Base-by-base conservation (phyloP, 64 coral and sea anemone genomes). In the Exaiptasia diaphana region DNA sequence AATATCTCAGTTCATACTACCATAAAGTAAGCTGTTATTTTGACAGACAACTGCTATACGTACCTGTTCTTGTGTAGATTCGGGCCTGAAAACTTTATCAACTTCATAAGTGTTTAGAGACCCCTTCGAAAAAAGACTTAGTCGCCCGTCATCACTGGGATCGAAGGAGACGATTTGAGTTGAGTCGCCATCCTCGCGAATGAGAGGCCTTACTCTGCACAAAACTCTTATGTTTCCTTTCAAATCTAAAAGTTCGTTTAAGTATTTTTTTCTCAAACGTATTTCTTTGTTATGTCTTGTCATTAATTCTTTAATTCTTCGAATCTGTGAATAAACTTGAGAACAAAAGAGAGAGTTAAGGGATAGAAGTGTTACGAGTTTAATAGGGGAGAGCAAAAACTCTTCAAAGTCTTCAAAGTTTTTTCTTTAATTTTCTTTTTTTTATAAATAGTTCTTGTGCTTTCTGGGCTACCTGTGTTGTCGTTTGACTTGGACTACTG, bases 161-260 rank as follows among this genome's bases (percentile, higher is more conserved):
- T 99, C 94, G 50, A 92, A 99, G 4, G 89, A 68, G 6, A 99
- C 27, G 3, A 92, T 84, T 54, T 85, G 92, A 28, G 88, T 84
- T 0, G 89, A 84, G 14, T 73, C 90, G 0, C 89, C 89, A 33
- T 99, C 94, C 65, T 99, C 94, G 20, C 71, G 79, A 25, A 99
- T 92, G 1, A 92, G 6, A 14, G 94, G 94, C 1, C 94, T 73
- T 3, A 99, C 94, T 26, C 94, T 83, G 50, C 94, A 99, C 17
- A 92, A 99, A 0, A 99, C 94, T 1, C 94, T 59, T 13, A 99
- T 99, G 13, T 99, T 99, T 2, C 94, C 94, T 39, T 93, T 99
- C 3, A 99, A 54, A 14, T 99, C 94, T 0, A 99, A 85, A 12
- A 99, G 23, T 25, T 99, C 94, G 31, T 99, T 99, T 29, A 88